Evolutionary conservation across 2,797 vertebrate genomes (phyloP).

Genomic region (Epinephelus malabaricus): DNA sequence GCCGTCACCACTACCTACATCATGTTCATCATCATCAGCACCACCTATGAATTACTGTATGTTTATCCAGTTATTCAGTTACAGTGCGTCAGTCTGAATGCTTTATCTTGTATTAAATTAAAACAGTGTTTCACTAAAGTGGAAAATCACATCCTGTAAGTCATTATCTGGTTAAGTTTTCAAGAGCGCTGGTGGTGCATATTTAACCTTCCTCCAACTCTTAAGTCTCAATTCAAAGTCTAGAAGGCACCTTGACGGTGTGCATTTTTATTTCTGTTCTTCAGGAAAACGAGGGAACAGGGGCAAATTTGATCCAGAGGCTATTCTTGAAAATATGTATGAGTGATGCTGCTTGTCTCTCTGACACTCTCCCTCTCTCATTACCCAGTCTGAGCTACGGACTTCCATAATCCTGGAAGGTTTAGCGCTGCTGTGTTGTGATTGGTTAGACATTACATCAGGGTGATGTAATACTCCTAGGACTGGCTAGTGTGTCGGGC

Average conservation of each 20-base stretch:
- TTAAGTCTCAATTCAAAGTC: slow-evolving; percentile 31
- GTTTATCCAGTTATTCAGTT: background rate
- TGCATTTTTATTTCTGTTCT: slow-evolving; percentile 67
- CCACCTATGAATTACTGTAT: background rate
- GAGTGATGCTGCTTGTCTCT: slow-evolving; percentile 63
- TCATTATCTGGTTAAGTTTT: slow-evolving; percentile 29
- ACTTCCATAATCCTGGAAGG: slow-evolving; percentile 91
- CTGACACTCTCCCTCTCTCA: slow-evolving; percentile 78
- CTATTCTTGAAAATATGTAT: slow-evolving; percentile 83
- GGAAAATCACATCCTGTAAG: background rate
- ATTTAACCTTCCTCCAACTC: slow-evolving; percentile 25
- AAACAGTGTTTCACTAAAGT: background rate
- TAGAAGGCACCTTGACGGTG: slow-evolving; percentile 62
- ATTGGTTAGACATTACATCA: slow-evolving; percentile 95
- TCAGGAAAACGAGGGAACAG: slow-evolving; percentile 68
- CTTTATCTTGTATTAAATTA: background rate
- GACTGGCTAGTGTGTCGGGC: slow-evolving; percentile 89
- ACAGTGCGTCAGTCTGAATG: background rate
- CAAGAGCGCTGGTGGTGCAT: background rate
- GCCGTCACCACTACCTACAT: background rate
- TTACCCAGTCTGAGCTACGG: slow-evolving; percentile 90
- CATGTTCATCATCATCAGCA: background rate
- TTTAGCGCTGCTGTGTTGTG: slow-evolving; percentile 88
- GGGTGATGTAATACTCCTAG: slow-evolving; percentile 93
- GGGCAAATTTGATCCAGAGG: slow-evolving; percentile 80